phyloP scores from a whole-genome alignment of 2,113 vertebrate species.

The Aspiorhynchus laticeps region DNA sequence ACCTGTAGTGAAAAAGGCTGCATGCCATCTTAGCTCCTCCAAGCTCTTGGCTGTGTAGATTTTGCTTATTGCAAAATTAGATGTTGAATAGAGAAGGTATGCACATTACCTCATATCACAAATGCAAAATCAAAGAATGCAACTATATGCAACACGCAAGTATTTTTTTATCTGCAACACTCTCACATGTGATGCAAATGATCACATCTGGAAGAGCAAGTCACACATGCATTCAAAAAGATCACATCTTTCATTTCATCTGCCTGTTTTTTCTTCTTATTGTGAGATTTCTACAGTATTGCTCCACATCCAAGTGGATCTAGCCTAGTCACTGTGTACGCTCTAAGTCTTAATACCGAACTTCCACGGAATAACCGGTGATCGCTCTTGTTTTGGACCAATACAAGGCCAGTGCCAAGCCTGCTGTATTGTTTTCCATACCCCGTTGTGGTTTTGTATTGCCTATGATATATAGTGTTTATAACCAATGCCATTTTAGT shows the following conservation, averaged over 20 bases:
- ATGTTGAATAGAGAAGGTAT: neutral
- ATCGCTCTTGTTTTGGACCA: neutral
- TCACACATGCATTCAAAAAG: neutral
- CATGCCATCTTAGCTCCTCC: neutral
- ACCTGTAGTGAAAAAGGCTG: neutral
- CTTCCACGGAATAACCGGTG: neutral
- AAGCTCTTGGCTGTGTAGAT: neutral
- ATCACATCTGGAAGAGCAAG: neutral
- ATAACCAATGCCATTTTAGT: conserved; percentile 10
- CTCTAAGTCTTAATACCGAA: neutral
- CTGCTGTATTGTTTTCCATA: conserved; percentile 9
- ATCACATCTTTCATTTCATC: neutral
- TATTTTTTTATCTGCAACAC: too few species aligned
- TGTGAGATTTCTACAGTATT: conserved; percentile 22
- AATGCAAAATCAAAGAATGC: conserved; percentile 5
- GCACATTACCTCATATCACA: conserved; percentile 6
- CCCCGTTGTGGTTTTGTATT: conserved; percentile 26
- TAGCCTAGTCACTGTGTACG: conserved; percentile 27
- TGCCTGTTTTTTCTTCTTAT: neutral
- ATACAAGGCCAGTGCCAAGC: neutral
- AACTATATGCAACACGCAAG: neutral
- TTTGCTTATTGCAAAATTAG: neutral
- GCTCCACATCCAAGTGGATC: neutral
- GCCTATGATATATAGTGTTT: conserved; percentile 25
- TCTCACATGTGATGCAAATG: too few species aligned